These are phyloP conservation scores for Drosophila lacteicornis DNA, from an alignment of 1,140 invertebrate species.

Conservation along the genomic window DNA sequence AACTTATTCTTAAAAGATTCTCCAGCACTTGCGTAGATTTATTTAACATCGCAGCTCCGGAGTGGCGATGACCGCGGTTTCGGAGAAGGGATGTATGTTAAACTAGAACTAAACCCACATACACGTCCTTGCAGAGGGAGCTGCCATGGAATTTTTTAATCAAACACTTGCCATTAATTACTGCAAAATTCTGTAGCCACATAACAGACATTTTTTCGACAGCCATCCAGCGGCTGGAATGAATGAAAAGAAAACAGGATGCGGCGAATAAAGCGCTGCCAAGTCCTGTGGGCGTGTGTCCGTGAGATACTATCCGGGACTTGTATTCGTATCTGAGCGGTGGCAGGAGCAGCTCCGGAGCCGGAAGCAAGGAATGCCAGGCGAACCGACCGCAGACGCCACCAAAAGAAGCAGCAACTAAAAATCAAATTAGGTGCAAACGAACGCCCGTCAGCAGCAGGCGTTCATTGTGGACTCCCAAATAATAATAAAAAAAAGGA, in stretches of 20 bases:
- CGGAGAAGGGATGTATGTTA: slow-evolving; percentile 2
- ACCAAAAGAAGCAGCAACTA: slow-evolving; percentile 71
- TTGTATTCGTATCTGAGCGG: slow-evolving; percentile 2
- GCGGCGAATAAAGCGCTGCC: slow-evolving; percentile 50
- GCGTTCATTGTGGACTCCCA: slow-evolving; percentile 13
- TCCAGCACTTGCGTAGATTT: slow-evolving; percentile 72
- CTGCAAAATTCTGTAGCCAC: slow-evolving; percentile 81
- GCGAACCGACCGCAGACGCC: slow-evolving; percentile 58
- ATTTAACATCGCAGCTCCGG: not conserved
- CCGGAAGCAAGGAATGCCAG: slow-evolving; percentile 50
- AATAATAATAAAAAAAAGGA: not conserved
- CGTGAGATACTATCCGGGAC: slow-evolving; percentile 14
- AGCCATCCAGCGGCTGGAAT: slow-evolving; percentile 54
- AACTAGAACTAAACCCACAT: slow-evolving; percentile 31
- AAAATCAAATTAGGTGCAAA: slow-evolving; percentile 84
- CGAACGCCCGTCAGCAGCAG: slow-evolving; percentile 67
- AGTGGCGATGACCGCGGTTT: slow-evolving; percentile 1
- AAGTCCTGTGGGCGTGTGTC: slow-evolving; percentile 28
- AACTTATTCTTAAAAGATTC: slow-evolving; percentile 17
- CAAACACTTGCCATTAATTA: slow-evolving; percentile 84
- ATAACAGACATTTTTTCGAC: slow-evolving; percentile 82
- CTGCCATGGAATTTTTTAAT: slow-evolving; percentile 79
- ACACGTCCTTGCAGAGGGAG: slow-evolving; percentile 14
- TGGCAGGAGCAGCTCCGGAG: not conserved
- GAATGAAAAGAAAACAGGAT: slow-evolving; percentile 72